These are phyloP conservation scores for Bostrychus sinensis DNA, from an alignment of 2,113 vertebrate species.

Conservation along the genomic window DNA sequence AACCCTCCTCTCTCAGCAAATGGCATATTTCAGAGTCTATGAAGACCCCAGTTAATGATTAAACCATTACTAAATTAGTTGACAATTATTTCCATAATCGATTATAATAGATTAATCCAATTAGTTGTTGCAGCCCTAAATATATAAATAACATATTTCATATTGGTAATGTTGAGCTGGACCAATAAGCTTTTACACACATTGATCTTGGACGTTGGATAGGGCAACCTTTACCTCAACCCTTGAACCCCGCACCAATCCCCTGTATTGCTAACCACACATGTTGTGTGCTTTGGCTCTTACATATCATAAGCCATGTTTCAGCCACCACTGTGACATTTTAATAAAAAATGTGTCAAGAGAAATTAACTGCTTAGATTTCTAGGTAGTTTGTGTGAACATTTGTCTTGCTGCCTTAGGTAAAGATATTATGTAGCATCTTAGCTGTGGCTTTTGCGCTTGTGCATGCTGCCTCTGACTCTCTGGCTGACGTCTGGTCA, in stretches of 20 bases:
- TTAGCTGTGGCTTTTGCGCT: slow-evolving; percentile 34
- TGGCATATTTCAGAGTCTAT: too few relatives aligned
- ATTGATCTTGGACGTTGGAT: slow-evolving; percentile 15
- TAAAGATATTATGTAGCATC: slow-evolving; percentile 22
- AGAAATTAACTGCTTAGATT: slow-evolving; percentile 8
- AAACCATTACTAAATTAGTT: too few relatives aligned
- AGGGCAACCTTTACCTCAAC: slow-evolving; percentile 54
- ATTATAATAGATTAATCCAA: too few relatives aligned
- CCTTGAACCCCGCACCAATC: slow-evolving; percentile 9
- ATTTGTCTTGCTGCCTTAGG: neutral
- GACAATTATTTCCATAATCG: too few relatives aligned
- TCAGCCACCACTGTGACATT: slow-evolving; percentile 14
- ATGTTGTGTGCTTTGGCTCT: slow-evolving; percentile 53
- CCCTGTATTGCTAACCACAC: slow-evolving; percentile 27
- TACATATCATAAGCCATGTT: slow-evolving; percentile 18
- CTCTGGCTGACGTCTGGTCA: slow-evolving; percentile 50
- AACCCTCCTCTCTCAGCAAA: too few relatives aligned
- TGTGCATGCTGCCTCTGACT: slow-evolving; percentile 44
- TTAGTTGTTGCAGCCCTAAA: too few relatives aligned
- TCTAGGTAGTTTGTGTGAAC: slow-evolving; percentile 36
- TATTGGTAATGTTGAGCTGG: slow-evolving; percentile 18
- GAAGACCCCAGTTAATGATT: too few relatives aligned
- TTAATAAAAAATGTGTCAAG: slow-evolving; percentile 2
- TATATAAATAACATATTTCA: slow-evolving; percentile 27
- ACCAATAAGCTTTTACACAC: slow-evolving; percentile 22